Percentiles rank a stretch among this genome's conserved stretches.
These are phyloP conservation scores for Philereme transversata DNA, from an alignment of 2,888 invertebrate species.

Conservation along the genomic window DNA sequence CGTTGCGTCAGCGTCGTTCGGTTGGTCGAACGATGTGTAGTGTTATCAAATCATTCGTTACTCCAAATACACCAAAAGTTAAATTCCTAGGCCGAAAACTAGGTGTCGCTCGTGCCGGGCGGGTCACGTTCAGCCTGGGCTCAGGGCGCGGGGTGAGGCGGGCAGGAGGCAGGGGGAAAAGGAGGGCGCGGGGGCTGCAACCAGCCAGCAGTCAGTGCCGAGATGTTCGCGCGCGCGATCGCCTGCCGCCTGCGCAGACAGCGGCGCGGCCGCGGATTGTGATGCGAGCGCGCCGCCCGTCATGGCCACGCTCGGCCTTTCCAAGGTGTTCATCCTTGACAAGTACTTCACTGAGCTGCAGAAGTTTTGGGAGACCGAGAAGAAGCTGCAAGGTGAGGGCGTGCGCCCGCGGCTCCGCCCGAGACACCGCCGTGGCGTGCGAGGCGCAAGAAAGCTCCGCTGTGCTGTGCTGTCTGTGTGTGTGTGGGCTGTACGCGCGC, in stretches of 20 bases:
- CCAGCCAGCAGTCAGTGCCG: conserved; percentile 24
- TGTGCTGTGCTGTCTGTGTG: conserved; percentile 35
- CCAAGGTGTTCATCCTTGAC: conserved; percentile 98
- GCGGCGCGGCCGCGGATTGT: conserved; percentile 61
- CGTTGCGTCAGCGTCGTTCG: no score
- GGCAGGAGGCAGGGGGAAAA: conserved; percentile 26
- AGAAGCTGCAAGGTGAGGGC: conserved; percentile 95
- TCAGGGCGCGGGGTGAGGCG: conserved; percentile 28
- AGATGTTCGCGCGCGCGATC: conserved; percentile 32
- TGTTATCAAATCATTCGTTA: no score
- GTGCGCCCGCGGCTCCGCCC: conserved; percentile 26
- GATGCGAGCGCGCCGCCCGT: conserved; percentile 76
- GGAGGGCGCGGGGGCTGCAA: conserved; percentile 27
- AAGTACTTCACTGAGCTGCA: conserved; percentile 98
- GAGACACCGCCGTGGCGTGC: conserved; percentile 42
- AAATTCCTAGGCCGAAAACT: conserved; percentile 45
- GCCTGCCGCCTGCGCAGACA: conserved; percentile 41
- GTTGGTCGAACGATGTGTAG: no score
- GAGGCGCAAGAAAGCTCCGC: conserved; percentile 50
- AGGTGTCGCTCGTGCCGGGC: conserved; percentile 45
- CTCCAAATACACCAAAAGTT: no score
- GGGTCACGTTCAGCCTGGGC: conserved; percentile 25
- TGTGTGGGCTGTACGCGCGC: conserved; percentile 23
- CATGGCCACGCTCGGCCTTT: conserved; percentile 98
- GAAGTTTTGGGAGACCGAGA: conserved; percentile 98